Evolutionary conservation across 2,888 invertebrate genomes (phyloP).

Genomic region (Boloria euphrosyne): DNA sequence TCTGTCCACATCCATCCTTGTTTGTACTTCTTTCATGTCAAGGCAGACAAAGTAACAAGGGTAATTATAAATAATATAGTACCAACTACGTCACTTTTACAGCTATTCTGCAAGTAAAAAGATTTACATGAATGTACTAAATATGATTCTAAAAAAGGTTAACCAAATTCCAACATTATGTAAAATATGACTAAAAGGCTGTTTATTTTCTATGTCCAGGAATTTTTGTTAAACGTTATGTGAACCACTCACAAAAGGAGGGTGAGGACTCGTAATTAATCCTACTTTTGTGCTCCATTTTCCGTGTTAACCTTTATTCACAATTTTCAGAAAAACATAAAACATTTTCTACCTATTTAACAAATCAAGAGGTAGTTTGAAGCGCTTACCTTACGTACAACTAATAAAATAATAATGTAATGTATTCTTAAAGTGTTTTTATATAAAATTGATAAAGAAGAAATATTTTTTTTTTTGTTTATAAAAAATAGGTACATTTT

Average conservation of each 20-base stretch:
- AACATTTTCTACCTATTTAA: conserved; percentile 5
- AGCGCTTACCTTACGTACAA: too few species aligned
- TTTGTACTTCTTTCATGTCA: too few species aligned
- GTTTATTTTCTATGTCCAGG: conserved; percentile 22
- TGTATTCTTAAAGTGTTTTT: too few species aligned
- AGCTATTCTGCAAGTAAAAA: not conserved
- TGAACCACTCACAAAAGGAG: conserved; percentile 17
- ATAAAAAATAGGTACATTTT: too few species aligned
- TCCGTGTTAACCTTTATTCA: conserved; percentile 7
- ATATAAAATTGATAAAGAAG: not conserved
- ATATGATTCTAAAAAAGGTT: not conserved
- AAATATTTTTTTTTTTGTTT: too few species aligned
- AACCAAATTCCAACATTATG: conserved; percentile 7
- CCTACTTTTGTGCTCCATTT: conserved; percentile 20
- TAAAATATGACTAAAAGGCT: conserved; percentile 13
- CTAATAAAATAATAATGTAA: too few species aligned
- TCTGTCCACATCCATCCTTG: too few species aligned
- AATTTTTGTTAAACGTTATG: conserved; percentile 26
- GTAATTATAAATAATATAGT: too few species aligned
- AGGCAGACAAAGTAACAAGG: too few species aligned
- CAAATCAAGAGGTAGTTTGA: conserved; percentile 2
- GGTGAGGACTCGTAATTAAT: conserved; percentile 24
- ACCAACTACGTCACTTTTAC: too few species aligned
- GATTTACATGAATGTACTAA: not conserved
- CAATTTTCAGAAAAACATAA: conserved; percentile 13